Evolutionary conservation across 2,888 invertebrate genomes (phyloP), one percentile per base, ranked within the genome.

Genomic region (Pachliopta kotzebuea): DNA sequence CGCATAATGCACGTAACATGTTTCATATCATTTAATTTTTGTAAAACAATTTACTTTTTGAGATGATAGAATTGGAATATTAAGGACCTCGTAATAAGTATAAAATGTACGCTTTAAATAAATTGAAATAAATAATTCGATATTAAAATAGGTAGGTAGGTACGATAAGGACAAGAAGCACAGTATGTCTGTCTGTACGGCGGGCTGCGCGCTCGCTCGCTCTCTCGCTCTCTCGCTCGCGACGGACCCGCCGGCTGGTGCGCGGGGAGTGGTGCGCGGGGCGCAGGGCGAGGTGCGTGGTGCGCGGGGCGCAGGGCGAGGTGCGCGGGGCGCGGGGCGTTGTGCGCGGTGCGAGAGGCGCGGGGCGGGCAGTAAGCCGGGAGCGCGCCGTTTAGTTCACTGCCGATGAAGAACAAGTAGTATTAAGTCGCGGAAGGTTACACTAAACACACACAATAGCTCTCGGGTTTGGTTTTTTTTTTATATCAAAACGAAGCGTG

Each of bases 71-170:
- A 83, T 84, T 83, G 80, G 79, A 66, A 26, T 65, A 74, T 78
- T 88, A 87, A 87, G 89, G 80, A 88, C 84, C 85, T 89, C 83
- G 76, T 78, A 78, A 77, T 90, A 89, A 90, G 86, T 81, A 90
- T 90, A 90, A 90, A 90, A 88, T 90, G 88, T 91, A 91, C 91
- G 91, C 91, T 90, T 91, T 91, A 91, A 91, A 85, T 88, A 90
- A 89, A 88, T 89, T 86, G 83, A 81, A 71, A 84, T 86, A 89
- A 88, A 80, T 84, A 84, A 89, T 78, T 86, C 82, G 78, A 88
- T 86, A 88, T 78, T 58, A 66, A 84, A 81, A 85, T 89, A 90
- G 87, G 83, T 88, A 89, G 88, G 85, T 88, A 89, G 88, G 78
- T 86, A 85, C 80, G 79, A 75, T 88, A 88, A 87, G 45, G 18